Conservation (phyloP, 2,113 vertebrate genomes). For the Macrotus californicus region DNA sequence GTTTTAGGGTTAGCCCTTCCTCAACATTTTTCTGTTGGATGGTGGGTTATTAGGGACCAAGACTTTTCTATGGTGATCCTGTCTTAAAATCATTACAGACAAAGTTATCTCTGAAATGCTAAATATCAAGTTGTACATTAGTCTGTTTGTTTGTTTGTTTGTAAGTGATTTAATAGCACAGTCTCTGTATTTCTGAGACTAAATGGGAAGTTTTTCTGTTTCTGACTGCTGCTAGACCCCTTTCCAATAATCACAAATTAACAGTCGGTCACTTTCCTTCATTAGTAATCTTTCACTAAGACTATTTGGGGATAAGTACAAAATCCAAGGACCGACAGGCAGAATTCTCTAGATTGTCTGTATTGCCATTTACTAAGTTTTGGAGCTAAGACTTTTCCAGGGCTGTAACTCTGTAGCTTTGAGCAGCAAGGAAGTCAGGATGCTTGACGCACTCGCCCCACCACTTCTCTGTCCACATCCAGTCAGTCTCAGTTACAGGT, state of each 20-base stretch:
- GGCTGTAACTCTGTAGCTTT: background rate
- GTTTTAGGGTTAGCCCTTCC: background rate
- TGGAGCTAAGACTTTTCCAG: background rate
- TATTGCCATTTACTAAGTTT: background rate
- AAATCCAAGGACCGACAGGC: background rate
- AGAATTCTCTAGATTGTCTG: background rate
- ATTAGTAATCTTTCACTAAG: background rate
- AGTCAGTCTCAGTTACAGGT: background rate
- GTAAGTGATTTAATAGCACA: background rate
- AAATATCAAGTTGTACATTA: background rate
- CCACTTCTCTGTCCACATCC: background rate
- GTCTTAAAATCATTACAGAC: background rate
- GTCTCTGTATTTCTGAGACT: background rate
- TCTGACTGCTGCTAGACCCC: background rate
- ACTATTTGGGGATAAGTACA: background rate
- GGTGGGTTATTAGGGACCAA: background rate
- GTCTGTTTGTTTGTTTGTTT: background rate
- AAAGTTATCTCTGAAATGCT: background rate
- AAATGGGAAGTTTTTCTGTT: background rate
- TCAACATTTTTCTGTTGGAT: background rate
- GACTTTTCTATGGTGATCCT: background rate
- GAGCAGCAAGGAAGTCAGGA: background rate
- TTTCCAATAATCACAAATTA: background rate
- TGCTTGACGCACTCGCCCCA: accelerated
- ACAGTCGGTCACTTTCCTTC: background rate